Conservation (phyloP, 2,888 invertebrate species). For the Archips xylosteana region DNA sequence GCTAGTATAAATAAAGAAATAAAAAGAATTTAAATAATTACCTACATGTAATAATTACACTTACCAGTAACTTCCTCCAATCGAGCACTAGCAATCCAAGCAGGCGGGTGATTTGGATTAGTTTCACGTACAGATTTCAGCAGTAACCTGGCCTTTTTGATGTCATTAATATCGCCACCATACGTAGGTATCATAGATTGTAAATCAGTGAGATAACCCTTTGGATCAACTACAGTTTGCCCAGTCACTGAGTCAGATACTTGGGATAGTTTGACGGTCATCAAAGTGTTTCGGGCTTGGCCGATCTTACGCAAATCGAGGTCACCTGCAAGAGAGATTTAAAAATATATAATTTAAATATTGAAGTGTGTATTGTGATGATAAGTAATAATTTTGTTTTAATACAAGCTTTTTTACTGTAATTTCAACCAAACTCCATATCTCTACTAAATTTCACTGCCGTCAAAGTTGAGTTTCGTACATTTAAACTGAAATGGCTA, state of each 20-base stretch:
- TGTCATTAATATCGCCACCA: conserved; percentile 99
- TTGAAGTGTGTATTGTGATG: neutral
- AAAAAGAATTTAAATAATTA: too few relatives aligned
- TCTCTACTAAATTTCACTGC: too few relatives aligned
- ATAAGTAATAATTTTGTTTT: too few relatives aligned
- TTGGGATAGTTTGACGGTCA: conserved; percentile 99
- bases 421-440: too few relatives aligned
- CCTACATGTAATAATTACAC: too few relatives aligned
- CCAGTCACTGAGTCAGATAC: conserved; percentile 99
- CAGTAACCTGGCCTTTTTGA: conserved; percentile 97
- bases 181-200: conserved; percentile 99
- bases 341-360: neutral
- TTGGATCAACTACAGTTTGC: conserved; percentile 99
- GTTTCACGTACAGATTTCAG: conserved; percentile 98
- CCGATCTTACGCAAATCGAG: conserved; percentile 99
- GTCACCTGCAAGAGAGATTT: conserved; percentile 84
- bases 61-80: conserved; percentile 98
- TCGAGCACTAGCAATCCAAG: conserved; percentile 99
- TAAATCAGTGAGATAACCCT: conserved; percentile 99
- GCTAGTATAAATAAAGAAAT: too few relatives aligned
- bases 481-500: too few relatives aligned
- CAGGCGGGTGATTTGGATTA: conserved; percentile 99
- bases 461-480: too few relatives aligned
- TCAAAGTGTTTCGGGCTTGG: conserved; percentile 98
- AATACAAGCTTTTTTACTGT: too few relatives aligned